Evolutionary conservation across 2,797 vertebrate species (phyloP).

Genomic region (Lithobates pipiens): DNA sequence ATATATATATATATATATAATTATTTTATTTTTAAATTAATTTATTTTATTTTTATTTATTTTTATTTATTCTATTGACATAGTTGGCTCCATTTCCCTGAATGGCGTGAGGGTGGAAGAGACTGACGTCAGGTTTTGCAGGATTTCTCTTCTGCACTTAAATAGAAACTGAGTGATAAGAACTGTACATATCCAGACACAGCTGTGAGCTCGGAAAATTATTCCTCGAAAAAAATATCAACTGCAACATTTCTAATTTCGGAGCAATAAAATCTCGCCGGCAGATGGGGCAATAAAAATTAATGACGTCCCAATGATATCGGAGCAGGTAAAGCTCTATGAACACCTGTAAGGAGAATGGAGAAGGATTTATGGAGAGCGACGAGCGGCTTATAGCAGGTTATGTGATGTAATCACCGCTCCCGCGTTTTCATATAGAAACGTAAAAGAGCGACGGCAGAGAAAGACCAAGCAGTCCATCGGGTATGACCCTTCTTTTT

Average conservation of each 20-base stretch:
- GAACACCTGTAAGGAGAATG: not conserved
- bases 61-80: slow-evolving; percentile 10
- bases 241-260: not conserved
- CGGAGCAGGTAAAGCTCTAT: no score
- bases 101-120: not conserved
- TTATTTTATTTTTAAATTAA: no score
- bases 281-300: not conserved
- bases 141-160: not conserved
- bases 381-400: no score
- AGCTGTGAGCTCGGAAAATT: slow-evolving; percentile 17
- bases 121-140: not conserved
- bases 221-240: not conserved
- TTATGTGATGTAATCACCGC: no score
- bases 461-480: no score
- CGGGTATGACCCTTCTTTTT: no score
- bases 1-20: no score
- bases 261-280: not conserved
- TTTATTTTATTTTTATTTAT: no score
- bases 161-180: no score
- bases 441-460: no score
- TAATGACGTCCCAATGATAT: not conserved
- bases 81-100: not conserved
- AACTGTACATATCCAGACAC: not conserved
- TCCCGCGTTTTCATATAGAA: no score
- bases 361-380: not conserved